Percentiles rank a stretch among this genome's conserved stretches.
Evolutionary conservation across 2,797 vertebrate genomes (phyloP).

Genomic region (Catamblyrhynchus diadema): DNA sequence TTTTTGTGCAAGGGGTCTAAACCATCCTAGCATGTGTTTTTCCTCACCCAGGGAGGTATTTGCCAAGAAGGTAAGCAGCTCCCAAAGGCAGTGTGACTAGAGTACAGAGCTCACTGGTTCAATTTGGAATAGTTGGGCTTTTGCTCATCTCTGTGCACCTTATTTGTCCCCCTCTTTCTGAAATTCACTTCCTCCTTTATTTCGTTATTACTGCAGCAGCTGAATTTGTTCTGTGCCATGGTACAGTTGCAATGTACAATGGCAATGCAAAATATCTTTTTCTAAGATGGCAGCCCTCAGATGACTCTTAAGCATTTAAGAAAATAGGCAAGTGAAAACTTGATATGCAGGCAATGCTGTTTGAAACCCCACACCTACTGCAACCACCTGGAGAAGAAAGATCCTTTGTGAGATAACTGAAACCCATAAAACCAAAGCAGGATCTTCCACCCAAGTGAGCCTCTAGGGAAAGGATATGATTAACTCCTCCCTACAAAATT

Average conservation of each 20-base stretch:
- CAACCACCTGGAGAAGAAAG: neutral
- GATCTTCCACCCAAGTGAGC: neutral
- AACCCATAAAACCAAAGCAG: neutral
- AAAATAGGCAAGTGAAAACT: neutral
- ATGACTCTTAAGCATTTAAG: neutral
- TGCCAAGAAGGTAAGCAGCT: constrained; percentile 3
- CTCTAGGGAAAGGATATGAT: neutral
- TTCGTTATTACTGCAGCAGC: neutral
- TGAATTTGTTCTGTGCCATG: neutral
- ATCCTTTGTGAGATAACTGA: neutral
- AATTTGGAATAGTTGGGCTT: neutral
- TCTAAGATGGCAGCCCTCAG: neutral
- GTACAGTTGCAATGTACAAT: neutral
- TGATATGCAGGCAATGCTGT: neutral
- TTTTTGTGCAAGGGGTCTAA: neutral
- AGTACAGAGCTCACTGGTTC: neutral
- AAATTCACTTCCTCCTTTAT: neutral
- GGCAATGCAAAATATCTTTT: neutral
- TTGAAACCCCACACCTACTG: neutral
- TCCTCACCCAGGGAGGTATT: neutral
- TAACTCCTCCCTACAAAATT: neutral
- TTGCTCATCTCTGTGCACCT: neutral
- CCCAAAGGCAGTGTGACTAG: neutral
- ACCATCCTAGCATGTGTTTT: constrained; percentile 13
- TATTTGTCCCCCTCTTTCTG: neutral